Conservation (phyloP, 2,797 vertebrate genomes). For the Molossus alvarezi region DNA sequence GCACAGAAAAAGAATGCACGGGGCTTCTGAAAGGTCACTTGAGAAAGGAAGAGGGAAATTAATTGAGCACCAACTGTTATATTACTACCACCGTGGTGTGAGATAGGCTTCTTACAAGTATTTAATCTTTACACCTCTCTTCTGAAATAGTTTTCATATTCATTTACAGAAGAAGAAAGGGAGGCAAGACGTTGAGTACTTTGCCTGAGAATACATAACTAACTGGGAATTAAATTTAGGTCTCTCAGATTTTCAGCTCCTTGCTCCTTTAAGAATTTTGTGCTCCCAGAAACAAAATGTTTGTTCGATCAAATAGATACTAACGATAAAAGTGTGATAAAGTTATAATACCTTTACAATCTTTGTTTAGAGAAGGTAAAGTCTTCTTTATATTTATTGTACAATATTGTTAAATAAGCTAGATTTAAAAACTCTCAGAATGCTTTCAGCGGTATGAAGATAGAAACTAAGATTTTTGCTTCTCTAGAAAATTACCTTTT, state of each 20-base stretch:
- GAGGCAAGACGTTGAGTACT: background rate
- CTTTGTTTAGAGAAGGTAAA: constrained; percentile 31
- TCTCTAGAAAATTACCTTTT: constrained; percentile 39
- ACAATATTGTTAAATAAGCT: constrained; percentile 7
- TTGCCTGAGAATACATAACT: background rate
- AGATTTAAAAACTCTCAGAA: constrained; percentile 1
- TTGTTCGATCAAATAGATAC: constrained; percentile 19
- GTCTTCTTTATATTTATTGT: constrained; percentile 39
- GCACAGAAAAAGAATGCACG: background rate
- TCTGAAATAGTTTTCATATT: background rate
- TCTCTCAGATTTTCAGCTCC: background rate
- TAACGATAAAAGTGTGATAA: constrained; percentile 46
- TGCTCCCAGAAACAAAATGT: background rate
- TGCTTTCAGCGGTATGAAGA: background rate
- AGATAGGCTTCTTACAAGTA: background rate
- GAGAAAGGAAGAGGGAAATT: background rate
- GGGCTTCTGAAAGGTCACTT: background rate
- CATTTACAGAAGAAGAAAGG: background rate
- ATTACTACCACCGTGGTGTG: accelerated
- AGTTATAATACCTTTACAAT: background rate
- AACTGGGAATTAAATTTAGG: background rate
- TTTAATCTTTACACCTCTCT: background rate
- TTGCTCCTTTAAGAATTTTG: background rate
- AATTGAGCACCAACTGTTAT: background rate
- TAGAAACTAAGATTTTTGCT: background rate